A percentile compares a stretch with the other conserved stretches of the same genome.
Evolutionary conservation across 2,113 vertebrate genomes (phyloP).

Genomic region (Shinisaurus crocodilurus): DNA sequence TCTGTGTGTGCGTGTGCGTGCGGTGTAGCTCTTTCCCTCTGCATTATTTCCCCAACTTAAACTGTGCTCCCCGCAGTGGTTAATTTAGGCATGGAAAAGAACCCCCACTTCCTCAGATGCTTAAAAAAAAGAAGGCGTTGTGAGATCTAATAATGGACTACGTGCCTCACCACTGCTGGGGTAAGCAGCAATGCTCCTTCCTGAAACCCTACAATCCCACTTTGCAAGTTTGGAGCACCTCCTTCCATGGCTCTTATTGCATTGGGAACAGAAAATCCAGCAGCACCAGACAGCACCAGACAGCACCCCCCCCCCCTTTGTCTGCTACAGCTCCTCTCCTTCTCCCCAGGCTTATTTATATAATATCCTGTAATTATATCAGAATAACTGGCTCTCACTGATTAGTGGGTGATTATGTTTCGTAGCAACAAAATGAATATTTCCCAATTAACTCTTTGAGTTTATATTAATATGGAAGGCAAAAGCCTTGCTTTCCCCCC

Average conservation of each 20-base stretch:
- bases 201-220: rapidly evolving
- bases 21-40: background rate
- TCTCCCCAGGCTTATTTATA: conserved; percentile 63
- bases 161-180: background rate
- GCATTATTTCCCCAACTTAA: background rate
- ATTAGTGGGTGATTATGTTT: conserved; percentile 77
- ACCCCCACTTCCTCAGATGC: background rate
- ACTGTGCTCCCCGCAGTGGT: background rate
- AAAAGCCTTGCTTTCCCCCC: conserved; percentile 62
- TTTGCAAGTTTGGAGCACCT: rapidly evolving
- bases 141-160: background rate
- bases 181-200: too few species aligned
- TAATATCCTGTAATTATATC: conserved; percentile 76
- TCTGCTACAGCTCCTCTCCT: rapidly evolving
- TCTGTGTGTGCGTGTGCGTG: too few species aligned
- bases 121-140: background rate
- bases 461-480: conserved; percentile 71
- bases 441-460: conserved; percentile 75
- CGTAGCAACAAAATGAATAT: conserved; percentile 80
- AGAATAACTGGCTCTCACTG: conserved; percentile 76
- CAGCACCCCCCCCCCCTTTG: background rate
- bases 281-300: background rate
- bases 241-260: background rate
- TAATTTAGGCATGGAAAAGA: background rate
- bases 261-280: background rate